Base-by-base conservation (phyloP, 2,888 invertebrate genomes). In the Subacronicta megacephala region DNA sequence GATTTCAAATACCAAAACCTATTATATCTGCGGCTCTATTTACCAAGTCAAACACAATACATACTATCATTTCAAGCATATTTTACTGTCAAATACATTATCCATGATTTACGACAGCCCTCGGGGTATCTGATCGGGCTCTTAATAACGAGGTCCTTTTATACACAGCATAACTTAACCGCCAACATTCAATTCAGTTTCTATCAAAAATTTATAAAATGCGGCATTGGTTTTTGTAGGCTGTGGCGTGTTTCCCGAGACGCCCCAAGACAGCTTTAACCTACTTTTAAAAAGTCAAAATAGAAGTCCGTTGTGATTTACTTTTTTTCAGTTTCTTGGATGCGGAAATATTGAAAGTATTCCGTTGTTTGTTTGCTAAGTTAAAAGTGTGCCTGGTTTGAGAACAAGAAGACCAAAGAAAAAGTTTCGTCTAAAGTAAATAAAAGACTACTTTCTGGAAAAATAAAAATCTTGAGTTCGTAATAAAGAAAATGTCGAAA, bases 61-160 rank as follows among this genome's bases (percentile, higher is more conserved):
- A 45, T 53, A 59, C 46, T 66, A 66, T 63, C 61, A 69, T 62
- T 59, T 44, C 42, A 62, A 64, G 50, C 77, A 75, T 77, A 77
- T 77, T 77, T 77, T 73, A 75, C 51, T 69, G 69, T 71, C 75
- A 66, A 70, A 76, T 72, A 77, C 71, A 77, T 75, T 75, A 75
- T 60, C 60, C 62, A 56, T 75, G 64, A 77, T 72, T 75, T 77
- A 77, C 62, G 64, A 60, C 58, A 55, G 55, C 45, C 58, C 68
- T 49, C 54, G 65, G 65, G 65, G 51, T 77, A 75, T 76, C 73
- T 45, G 68, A 75, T 76, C 74, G 71, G 60, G 49, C 56, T 58
- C 46, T 56, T 62, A 74, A 72, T 72, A 67, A 73, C 62, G 56
- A 56, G 63, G 52, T 54, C 73, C 72, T 57, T 61, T 55, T 59